Evolutionary conservation across 2,797 vertebrate genomes (phyloP).

Genomic region (Bradypodion ventrale): DNA sequence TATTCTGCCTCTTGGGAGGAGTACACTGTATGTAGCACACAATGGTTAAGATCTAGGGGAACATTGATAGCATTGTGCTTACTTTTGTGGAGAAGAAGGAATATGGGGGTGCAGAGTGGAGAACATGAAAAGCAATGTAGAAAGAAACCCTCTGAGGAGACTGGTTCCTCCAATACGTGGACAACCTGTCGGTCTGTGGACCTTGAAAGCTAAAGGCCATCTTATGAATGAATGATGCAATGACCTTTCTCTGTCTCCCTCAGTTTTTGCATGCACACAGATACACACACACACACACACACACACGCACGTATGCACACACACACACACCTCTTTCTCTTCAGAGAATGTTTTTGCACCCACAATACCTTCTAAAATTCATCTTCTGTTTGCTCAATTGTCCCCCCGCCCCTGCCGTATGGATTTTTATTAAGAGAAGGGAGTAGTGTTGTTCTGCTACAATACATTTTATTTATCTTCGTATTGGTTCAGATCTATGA

Average conservation of each 20-base stretch:
- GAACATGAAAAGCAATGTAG: background rate
- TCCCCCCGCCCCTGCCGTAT: background rate
- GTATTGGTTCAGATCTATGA: background rate
- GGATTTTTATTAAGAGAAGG: background rate
- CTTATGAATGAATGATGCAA: constrained; percentile 1
- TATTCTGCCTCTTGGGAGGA: constrained; percentile 16
- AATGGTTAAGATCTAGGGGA: constrained; percentile 11
- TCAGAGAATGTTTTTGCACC: background rate
- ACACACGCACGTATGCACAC: background rate
- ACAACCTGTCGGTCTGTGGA: constrained; percentile 3
- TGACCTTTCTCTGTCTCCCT: background rate
- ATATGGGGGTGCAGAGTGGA: constrained; percentile 14
- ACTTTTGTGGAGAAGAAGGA: background rate
- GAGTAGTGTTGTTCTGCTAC: background rate
- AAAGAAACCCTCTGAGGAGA: constrained; percentile 22
- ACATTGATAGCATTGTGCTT: constrained; percentile 9
- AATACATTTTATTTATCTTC: constrained; percentile 21
- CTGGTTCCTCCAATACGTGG: background rate
- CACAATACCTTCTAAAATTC: background rate
- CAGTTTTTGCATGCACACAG: background rate
- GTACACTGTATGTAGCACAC: constrained; percentile 13
- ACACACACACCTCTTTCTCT: constrained; percentile 13
- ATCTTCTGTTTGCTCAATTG: constrained; percentile 12
- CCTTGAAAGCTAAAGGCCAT: background rate
- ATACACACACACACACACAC: background rate